Evolutionary conservation across 2,113 vertebrate species (phyloP).

Genomic region (Psettodes erumei): DNA sequence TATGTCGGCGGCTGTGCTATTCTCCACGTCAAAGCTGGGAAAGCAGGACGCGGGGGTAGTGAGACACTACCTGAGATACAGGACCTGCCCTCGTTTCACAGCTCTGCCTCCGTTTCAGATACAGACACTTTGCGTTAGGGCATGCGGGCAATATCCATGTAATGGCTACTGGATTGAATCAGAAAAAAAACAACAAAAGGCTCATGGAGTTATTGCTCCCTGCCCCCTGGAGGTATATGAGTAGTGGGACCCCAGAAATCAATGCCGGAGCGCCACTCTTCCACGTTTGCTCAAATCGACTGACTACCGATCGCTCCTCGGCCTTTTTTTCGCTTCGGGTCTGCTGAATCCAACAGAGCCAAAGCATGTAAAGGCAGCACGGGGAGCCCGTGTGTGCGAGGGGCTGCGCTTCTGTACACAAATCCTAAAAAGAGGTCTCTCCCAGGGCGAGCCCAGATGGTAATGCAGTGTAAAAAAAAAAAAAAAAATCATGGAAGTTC

Average conservation of each 20-base stretch:
- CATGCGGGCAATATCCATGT: constrained; percentile 32
- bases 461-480: constrained; percentile 66
- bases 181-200: constrained; percentile 49
- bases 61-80: constrained; percentile 35
- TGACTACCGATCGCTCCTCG: constrained; percentile 28
- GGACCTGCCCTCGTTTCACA: constrained; percentile 39
- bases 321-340: constrained; percentile 35
- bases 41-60: constrained; percentile 35
- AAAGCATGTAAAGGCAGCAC: constrained; percentile 53
- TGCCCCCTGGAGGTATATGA: constrained; percentile 39
- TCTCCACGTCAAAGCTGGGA: constrained; percentile 26
- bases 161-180: constrained; percentile 39
- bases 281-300: constrained; percentile 39
- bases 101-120: constrained; percentile 40
- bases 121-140: constrained; percentile 30
- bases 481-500: constrained; percentile 66
- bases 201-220: constrained; percentile 30
- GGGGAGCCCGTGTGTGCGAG: constrained; percentile 43
- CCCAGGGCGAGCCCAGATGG: constrained; percentile 44
- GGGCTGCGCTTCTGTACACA: constrained; percentile 65
- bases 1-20: constrained; percentile 30
- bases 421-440: constrained; percentile 63
- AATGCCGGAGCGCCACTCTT: constrained; percentile 30
- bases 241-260: constrained; percentile 32
- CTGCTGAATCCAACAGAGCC: constrained; percentile 48